These are phyloP conservation scores for Bemisia tabaci DNA, from an alignment of 1,140 invertebrate species.

Conservation along the genomic window DNA sequence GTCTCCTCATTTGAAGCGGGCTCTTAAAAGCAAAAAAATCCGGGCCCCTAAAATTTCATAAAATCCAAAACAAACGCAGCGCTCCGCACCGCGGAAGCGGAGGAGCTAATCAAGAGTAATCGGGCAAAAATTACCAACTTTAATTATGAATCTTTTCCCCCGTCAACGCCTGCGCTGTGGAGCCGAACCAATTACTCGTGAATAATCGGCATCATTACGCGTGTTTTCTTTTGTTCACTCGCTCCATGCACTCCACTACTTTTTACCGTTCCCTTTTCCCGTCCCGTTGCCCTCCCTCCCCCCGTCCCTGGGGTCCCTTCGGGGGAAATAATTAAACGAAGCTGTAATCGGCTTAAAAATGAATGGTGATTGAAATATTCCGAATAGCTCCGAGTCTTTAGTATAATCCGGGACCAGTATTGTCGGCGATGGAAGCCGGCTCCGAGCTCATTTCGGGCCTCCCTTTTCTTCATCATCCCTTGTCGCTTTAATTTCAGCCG, in stretches of 20 bases:
- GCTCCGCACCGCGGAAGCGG: too few species aligned
- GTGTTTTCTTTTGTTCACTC: neutral
- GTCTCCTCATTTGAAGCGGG: too few species aligned
- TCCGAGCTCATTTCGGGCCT: too few species aligned
- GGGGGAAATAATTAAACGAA: neutral
- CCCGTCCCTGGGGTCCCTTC: neutral
- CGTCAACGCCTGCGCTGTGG: neutral
- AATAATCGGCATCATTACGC: neutral
- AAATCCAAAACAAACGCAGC: too few species aligned
- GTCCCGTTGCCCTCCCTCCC: neutral
- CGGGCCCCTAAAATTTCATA: too few species aligned
- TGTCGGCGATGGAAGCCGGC: neutral
- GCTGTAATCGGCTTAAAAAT: neutral
- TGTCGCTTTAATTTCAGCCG: too few species aligned
- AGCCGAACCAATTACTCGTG: conserved; percentile 1
- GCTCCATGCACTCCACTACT: neutral
- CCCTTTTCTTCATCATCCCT: too few species aligned
- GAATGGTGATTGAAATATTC: neutral
- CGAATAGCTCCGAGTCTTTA: neutral
- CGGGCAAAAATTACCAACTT: conserved; percentile 2
- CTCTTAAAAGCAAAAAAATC: too few species aligned
- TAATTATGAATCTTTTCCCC: conserved; percentile 1
- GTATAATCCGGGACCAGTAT: neutral
- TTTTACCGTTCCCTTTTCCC: neutral
- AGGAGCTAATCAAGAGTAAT: neutral